Evolutionary conservation across 2,888 invertebrate genomes (phyloP), one percentile per base, ranked within the genome.

Genomic region (Amiota mariae): DNA sequence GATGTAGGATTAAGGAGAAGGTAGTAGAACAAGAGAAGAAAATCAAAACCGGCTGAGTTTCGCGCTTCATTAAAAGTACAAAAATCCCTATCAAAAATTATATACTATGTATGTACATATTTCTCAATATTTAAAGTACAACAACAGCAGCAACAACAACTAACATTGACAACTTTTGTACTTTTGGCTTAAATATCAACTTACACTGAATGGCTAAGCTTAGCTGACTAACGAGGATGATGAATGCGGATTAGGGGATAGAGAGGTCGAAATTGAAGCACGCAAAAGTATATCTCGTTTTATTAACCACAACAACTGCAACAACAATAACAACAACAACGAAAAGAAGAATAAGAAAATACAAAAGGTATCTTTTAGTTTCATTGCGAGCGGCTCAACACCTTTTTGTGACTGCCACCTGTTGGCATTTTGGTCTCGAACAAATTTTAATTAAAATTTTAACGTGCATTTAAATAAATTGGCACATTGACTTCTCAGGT

Each of bases 401-500:
- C 49, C 66, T 66, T 71, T 71, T 72, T 64, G 71, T 47, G 71
- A 13, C 18, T 51, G 63, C 72, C 78, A 81, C 78, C 79, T 81
- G 82, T 81, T 80, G 71, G 48, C 64, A 70, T 48, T 70, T 73
- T 56, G 59, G 24, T 49, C 47, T 70, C 15, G 24, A 67, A 72
- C 63, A 51, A 72, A 68, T 49, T 57, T 20, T n/a, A 68, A 68
- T 49, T 68, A 54, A 15, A 46, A 20, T 71, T 73, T 74, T 72
- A 68, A 56, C 64, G 20, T 67, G 18, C 63, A 67, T 73, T 70
- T 70, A 68, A 73, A 71, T 73, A 67, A 64, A 73, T 76, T 76
- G 75, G 74, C 79, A 76, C 78, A 81, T 80, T 80, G 79, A 80
- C 77, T 80, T 78, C 78, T 79, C 80, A 73, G 73, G 77, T 81